phyloP scores from a whole-genome alignment of 2,113 vertebrate genomes.

The Eclectus roratus region DNA sequence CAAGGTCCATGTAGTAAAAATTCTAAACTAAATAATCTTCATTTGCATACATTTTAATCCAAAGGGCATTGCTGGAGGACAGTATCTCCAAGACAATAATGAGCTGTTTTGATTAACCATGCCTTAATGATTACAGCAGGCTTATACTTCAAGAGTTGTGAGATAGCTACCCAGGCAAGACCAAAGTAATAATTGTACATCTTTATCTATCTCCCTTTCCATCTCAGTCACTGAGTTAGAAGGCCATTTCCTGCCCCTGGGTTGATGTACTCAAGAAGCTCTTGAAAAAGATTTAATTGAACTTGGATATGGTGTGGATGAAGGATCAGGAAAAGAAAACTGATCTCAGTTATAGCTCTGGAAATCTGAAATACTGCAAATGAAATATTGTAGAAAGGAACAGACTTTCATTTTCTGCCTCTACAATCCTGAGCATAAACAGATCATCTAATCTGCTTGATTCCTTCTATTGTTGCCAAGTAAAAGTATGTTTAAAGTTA shows the following conservation, averaged over 20 bases:
- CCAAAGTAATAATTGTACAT: conserved; percentile 24
- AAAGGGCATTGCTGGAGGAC: conserved; percentile 43
- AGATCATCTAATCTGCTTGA: not conserved
- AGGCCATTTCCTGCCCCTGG: not conserved
- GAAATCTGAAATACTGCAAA: not conserved
- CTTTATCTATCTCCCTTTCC: conserved; percentile 4
- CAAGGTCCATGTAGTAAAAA: conserved; percentile 23
- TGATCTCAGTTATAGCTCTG: not conserved
- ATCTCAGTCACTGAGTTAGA: not conserved
- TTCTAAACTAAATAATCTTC: conserved; percentile 59
- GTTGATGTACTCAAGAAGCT: not conserved
- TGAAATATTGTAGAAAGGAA: not conserved
- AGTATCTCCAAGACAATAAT: conserved; percentile 46
- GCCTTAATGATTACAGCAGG: conserved; percentile 5
- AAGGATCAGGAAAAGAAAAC: not conserved
- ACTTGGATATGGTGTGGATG: not conserved
- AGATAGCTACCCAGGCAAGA: not conserved
- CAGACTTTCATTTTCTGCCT: not conserved
- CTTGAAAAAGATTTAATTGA: not conserved
- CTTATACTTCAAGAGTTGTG: not conserved
- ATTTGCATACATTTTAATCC: conserved; percentile 56
- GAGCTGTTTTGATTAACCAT: conserved; percentile 58
- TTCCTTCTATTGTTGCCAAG: not conserved
- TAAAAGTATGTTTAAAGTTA: not conserved
- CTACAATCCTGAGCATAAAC: not conserved